Conservation (phyloP, 1,140 invertebrate species). For the Drosophila paulistorum region DNA sequence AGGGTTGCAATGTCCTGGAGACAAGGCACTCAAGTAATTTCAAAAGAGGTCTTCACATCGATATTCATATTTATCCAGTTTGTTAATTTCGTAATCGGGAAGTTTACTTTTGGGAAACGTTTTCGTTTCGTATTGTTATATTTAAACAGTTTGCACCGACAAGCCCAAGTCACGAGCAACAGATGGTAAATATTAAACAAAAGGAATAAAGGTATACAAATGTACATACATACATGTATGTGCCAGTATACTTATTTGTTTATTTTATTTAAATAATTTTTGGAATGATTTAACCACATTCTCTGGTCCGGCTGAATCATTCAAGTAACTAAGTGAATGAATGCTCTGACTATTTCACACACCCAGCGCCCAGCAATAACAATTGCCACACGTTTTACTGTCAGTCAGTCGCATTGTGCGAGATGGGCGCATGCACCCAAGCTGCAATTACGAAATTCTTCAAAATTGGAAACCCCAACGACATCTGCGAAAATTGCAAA, state of each 20-base stretch:
- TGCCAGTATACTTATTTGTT: not conserved
- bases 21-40: conserved; percentile 10
- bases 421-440: no score
- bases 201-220: not conserved
- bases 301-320: not conserved
- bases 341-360: not conserved
- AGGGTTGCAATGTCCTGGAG: conserved; percentile 11
- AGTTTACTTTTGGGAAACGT: conserved; percentile 22
- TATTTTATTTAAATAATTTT: conserved; percentile 14
- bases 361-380: not conserved
- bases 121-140: conserved; percentile 8
- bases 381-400: not conserved
- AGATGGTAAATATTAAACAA: conserved; percentile 22
- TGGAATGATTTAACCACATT: conserved; percentile 7
- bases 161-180: conserved; percentile 22
- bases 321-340: not conserved
- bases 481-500: no score
- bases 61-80: conserved; percentile 12
- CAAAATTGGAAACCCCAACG: not conserved
- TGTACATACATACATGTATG: no score
- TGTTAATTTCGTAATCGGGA: conserved; percentile 8
- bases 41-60: not conserved
- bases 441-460: not conserved
- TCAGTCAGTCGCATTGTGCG: not conserved
- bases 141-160: conserved; percentile 39